A percentile compares a stretch with the other conserved stretches of the same genome.
Conservation (phyloP, 2,888 invertebrate species). For the Macrosiphum euphorbiae region DNA sequence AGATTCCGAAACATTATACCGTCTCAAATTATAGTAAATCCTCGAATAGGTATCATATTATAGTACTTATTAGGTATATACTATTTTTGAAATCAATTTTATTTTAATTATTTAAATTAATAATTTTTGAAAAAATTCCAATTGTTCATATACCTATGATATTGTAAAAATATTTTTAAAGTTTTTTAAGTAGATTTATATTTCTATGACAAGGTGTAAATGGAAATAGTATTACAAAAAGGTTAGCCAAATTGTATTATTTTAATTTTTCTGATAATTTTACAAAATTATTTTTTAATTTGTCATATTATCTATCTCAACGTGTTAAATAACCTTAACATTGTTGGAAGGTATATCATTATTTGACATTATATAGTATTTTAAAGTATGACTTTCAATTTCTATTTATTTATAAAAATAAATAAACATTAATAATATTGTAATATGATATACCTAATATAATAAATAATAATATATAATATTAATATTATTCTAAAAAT, state of each 20-base stretch:
- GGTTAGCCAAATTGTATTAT: no score
- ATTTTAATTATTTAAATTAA: background rate
- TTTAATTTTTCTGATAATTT: no score
- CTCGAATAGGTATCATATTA: background rate
- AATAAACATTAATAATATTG: background rate
- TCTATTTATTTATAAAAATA: background rate
- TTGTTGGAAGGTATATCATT: background rate
- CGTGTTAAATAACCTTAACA: background rate
- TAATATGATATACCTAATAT: no score
- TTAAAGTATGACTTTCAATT: background rate
- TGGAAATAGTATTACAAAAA: no score
- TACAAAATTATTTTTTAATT: background rate
- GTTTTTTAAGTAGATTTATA: no score
- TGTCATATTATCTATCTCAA: background rate
- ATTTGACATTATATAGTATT: background rate
- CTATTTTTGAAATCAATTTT: background rate
- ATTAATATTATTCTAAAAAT: background rate
- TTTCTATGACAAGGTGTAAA: no score
- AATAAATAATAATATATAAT: no score
- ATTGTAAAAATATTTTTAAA: no score
- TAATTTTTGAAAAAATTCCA: background rate
- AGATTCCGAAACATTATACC: slow-evolving; percentile 16
- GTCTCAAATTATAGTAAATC: background rate
- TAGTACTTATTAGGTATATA: background rate
- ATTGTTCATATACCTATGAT: no score